Base-by-base conservation (phyloP, 92 coral and sea anemone genomes). In the Porites cylindrica region DNA sequence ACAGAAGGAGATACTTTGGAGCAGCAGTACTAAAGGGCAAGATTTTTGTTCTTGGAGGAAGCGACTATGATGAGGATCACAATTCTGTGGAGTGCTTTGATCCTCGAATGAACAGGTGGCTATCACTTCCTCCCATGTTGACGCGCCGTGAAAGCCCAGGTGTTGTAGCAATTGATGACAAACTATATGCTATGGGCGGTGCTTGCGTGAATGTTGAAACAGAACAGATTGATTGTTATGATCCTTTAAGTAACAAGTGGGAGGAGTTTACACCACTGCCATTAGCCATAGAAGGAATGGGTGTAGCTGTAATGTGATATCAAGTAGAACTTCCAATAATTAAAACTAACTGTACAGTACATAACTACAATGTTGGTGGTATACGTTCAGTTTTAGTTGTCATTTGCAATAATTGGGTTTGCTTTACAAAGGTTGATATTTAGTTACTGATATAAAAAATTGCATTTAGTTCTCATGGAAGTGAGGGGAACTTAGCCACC, bases 41-140 rank as follows among this genome's bases (percentile, higher is more conserved):
- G 86, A 97, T 97, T 65, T 89, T 93, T 76, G 99, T 93, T 12
- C 88, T 93, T 38, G 99, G 99, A 56, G 99, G 99, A 4, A 97
- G 99, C 87, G 98, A 97, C 86, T 91, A 93, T 77, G 99, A 97
- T 11, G 98, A 97, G 75, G 99, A 97, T 86, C 99, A 95, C 12
- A 97, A 97, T 80, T 97, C 99, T 10, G 98, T 97, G 26, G 99
- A 97, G 80, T 95, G 97, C 75, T 97, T 91, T 54, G 97, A 97
- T 78, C 95, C 98, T 54, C 91, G 98, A 59, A 97, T 95, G 99
- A 97, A 97, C 87, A 89, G 97, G 38, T 97, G 99, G 99, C 52
- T 97, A 66, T 90, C 98, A 11, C 86, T 97, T 18, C 99, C 99
- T 51, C 95, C 99, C 1, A 72, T 97, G 81, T 87, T 93, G 18